A percentile compares a stretch with the other conserved stretches of the same genome.
These are phyloP conservation scores for Anolis apletophallus DNA, from an alignment of 2,797 vertebrate species.

Conservation along the genomic window DNA sequence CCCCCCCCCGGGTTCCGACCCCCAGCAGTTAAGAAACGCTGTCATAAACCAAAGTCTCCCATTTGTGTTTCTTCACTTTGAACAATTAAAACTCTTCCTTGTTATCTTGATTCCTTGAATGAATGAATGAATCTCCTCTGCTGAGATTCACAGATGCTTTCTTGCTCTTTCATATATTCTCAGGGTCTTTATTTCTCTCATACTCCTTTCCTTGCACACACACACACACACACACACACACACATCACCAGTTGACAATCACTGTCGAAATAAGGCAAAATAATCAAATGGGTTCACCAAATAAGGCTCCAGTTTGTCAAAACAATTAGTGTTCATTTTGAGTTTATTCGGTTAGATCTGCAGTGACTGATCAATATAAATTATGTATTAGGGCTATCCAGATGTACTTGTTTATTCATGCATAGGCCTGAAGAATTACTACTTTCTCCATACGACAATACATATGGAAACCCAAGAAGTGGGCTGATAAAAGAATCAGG, in stretches of 20 bases:
- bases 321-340: conserved; percentile 88
- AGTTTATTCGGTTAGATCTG: conserved; percentile 83
- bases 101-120: background rate
- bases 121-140: too few species aligned
- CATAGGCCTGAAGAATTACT: conserved; percentile 85
- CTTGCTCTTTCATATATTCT: conserved; percentile 58
- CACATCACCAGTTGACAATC: conserved; percentile 55
- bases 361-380: conserved; percentile 89
- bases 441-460: conserved; percentile 72
- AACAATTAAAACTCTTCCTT: conserved; percentile 49
- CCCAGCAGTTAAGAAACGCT: background rate
- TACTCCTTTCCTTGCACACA: too few species aligned
- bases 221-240: too few species aligned
- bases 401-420: conserved; percentile 93
- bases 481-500: conserved; percentile 46
- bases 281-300: conserved; percentile 51
- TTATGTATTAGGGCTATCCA: conserved; percentile 92
- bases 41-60: conserved; percentile 41
- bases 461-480: conserved; percentile 42
- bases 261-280: conserved; percentile 58
- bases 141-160: conserved; percentile 41
- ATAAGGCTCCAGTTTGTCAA: conserved; percentile 83
- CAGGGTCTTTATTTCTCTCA: conserved; percentile 37
- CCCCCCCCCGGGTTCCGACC: too few species aligned
- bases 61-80: conserved; percentile 42